Conservation (phyloP, 2,113 vertebrate species). For the Rallus limicola region DNA sequence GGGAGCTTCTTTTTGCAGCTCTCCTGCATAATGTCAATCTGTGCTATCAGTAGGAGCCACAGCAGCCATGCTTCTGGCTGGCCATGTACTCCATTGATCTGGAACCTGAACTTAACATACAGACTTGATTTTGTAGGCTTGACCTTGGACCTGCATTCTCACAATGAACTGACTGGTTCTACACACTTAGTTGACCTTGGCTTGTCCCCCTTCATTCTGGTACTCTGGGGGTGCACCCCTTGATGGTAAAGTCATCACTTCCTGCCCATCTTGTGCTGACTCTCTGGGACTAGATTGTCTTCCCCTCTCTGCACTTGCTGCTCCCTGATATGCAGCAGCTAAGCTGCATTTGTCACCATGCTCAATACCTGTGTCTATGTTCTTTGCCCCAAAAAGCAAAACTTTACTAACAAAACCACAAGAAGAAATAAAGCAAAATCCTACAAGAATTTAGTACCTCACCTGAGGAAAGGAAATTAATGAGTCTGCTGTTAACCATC, state of each 20-base stretch:
- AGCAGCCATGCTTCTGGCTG: neutral
- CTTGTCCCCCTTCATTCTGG: neutral
- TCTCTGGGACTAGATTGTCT: neutral
- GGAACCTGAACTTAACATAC: neutral
- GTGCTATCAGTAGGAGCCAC: neutral
- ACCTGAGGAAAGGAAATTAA: neutral
- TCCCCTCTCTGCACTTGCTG: neutral
- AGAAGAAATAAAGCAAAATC: neutral
- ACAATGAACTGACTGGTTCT: neutral
- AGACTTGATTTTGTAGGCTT: neutral
- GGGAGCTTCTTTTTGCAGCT: neutral
- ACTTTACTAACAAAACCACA: neutral
- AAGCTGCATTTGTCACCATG: neutral
- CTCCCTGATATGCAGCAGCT: neutral
- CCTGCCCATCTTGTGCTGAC: neutral
- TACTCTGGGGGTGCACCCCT: too few species aligned
- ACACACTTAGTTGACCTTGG: neutral
- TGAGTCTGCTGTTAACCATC: neutral
- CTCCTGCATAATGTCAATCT: fast-evolving
- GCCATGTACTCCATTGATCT: neutral
- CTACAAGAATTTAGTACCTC: neutral
- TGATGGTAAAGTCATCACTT: neutral
- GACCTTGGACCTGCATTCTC: neutral
- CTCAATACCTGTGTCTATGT: neutral
- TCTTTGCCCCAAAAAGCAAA: neutral